Evolutionary conservation across 2,888 invertebrate genomes (phyloP), one percentile per base, ranked within the genome.

Genomic region (Bellardia bayeri): DNA sequence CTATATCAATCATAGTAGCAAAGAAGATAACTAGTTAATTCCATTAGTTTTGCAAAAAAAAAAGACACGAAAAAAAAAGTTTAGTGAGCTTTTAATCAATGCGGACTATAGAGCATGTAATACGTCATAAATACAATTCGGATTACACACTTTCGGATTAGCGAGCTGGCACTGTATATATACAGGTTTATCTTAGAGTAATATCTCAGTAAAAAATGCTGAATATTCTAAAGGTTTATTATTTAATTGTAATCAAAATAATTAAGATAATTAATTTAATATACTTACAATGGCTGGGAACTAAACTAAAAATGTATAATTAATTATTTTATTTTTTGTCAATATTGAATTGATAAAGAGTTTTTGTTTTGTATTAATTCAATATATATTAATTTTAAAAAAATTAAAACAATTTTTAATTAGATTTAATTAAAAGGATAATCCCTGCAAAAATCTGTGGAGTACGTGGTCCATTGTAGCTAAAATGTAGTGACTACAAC

Each of bases 261-360:
- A 58, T 1, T 42, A 30, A n/a, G 3, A 58, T 30, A 30, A 33
- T 49, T 75, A 33, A 61, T 49, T 64, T 51, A 33, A 51, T 51
- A 16, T 40, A 45, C 3, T 45, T 45, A 42, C 56, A 58, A 51
- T 49, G 49, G 40, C 37, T 64, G 13, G 23, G 49, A 37, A 40
- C 37, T 64, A 23, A 58, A 13, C 13, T 23, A 8, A 16, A 16
- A 63, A 61, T 74, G n/a, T 72, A 16, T 75, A 64, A 64, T 75
- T 75, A 75, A 76, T 64, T 51, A 75, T 61, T 61, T 33, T n/a
- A 37, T 45, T 40, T 37, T 49, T 75, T 64, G 33, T 75, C 14
- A 37, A 64, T 76, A 63, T 51, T 76, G 13, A 51, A 51, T 76
- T 76, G 30, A 40, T 33, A 37, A 14, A 49, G 51, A 37, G 63